Base-by-base conservation (phyloP, 2,797 vertebrate species). In the Pseudomugil gertrudae region DNA sequence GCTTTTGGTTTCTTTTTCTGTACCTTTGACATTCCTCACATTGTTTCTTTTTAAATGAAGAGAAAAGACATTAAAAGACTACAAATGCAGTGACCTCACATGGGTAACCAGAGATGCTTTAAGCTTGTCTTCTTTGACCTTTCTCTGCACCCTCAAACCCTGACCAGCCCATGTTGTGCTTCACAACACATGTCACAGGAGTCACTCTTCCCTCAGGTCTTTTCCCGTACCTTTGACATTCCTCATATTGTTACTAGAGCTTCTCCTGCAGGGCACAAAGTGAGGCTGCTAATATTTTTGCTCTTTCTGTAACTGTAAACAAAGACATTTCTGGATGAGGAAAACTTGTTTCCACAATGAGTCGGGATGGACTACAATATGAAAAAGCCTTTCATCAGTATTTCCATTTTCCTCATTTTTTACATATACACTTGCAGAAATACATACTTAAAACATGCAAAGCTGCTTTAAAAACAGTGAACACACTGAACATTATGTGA, bases 181-280 rank as follows among this genome's bases (percentile, higher is more conserved):
- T n/a, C 21, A 48, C 74, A 75, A 52, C 27, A 43, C 65, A 76
- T 57, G 55, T 40, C 9, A 0, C 17, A 35, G 43, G 58, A 57
- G 59, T 76, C 62, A 60, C 70, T 74, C 77, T 70, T 51, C 54
- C 83, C 54, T 61, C 0, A 24, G 61, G 76, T 10, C 50, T 45
- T 78, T 83, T 80, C 81, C 47, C 32, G 26, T 62, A 84, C 73
- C 69, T 76, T 79, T 69, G 19, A 62, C 80, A 84, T 89, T 87
- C 80, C 66, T 81, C 21, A 68, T 63, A 78, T 79, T 76, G 67
- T 69, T 71, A 77, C 14, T 14, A 19, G 52, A 32, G 30, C 56
- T 63, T 65, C 19, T n/a, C 9, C 66, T 21, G 9, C 32, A 7
- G 57, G 36, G 66, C n/a, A 3, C n/a, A 48, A 52, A 51, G 66